phyloP scores from a whole-genome alignment of 2,888 invertebrate species.

The Andrena marginata region DNA sequence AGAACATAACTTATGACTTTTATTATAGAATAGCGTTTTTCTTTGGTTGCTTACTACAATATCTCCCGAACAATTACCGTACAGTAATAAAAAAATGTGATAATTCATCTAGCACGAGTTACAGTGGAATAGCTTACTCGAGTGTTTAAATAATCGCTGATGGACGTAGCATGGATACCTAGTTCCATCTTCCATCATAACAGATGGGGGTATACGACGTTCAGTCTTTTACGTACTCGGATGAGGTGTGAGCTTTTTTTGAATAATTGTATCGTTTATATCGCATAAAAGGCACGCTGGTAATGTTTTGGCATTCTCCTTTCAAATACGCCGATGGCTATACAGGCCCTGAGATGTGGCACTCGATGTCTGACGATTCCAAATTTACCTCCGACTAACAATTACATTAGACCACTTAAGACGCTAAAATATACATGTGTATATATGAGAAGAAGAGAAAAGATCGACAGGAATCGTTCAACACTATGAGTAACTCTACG shows the following conservation, averaged over 20 bases:
- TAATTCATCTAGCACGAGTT: slow-evolving; percentile 34
- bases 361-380: slow-evolving; percentile 17
- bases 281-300: not conserved
- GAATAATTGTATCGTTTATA: slow-evolving; percentile 7
- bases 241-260: slow-evolving; percentile 17
- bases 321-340: slow-evolving; percentile 17
- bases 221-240: slow-evolving; percentile 53
- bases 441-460: slow-evolving; percentile 10
- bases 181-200: slow-evolving; percentile 15
- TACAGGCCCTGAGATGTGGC: slow-evolving; percentile 43
- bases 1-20: slow-evolving; percentile 56
- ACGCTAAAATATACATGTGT: slow-evolving; percentile 34
- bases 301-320: slow-evolving; percentile 17
- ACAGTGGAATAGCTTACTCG: slow-evolving; percentile 27
- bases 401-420: slow-evolving; percentile 28
- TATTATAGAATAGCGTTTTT: slow-evolving; percentile 45
- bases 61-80: slow-evolving; percentile 26
- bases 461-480: slow-evolving; percentile 12
- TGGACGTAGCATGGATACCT: slow-evolving; percentile 6
- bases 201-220: slow-evolving; percentile 19
- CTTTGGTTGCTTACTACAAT: slow-evolving; percentile 57
- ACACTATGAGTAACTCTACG: slow-evolving; percentile 9
- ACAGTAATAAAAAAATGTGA: slow-evolving; percentile 6
- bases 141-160: slow-evolving; percentile 42
- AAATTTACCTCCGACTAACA: slow-evolving; percentile 19